Conservation (phyloP, 23 tunicate species). For the Styela plicata region DNA sequence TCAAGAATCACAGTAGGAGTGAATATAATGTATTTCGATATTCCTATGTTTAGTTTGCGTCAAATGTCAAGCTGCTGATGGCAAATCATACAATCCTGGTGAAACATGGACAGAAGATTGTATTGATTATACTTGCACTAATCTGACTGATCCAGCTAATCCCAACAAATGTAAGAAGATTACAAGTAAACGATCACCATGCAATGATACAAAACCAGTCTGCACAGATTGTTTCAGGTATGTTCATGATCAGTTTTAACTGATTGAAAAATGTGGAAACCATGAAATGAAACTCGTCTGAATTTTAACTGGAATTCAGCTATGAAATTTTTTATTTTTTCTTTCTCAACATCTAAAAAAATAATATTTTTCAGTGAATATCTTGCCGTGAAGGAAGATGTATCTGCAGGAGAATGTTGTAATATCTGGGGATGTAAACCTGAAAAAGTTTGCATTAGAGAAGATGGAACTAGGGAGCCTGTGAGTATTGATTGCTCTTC, state of each 20-base stretch:
- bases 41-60: constrained; percentile 34
- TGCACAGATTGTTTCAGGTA: constrained; percentile 49
- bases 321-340: no score
- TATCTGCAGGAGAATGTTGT: constrained; percentile 40
- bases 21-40: no score
- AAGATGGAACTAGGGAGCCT: constrained; percentile 25
- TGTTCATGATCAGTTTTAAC: background rate
- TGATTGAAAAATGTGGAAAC: no score
- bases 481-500: constrained; percentile 24
- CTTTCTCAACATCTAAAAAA: no score
- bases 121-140: constrained; percentile 41
- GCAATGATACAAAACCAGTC: constrained; percentile 34
- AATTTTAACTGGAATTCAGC: no score
- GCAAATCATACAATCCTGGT: constrained; percentile 28
- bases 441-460: constrained; percentile 33
- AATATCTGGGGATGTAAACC: constrained; percentile 43
- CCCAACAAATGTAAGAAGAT: constrained; percentile 29
- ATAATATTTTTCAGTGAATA: constrained; percentile 17
- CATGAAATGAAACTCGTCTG: no score
- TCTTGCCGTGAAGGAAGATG: constrained; percentile 10
- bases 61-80: constrained; percentile 32
- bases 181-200: constrained; percentile 18
- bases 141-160: constrained; percentile 24
- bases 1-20: no score
- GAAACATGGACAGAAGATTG: constrained; percentile 48